A percentile compares a stretch with the other conserved stretches of the same genome.
Evolutionary conservation across 2,888 invertebrate genomes (phyloP).

Genomic region (Stictocephala bisonia): DNA sequence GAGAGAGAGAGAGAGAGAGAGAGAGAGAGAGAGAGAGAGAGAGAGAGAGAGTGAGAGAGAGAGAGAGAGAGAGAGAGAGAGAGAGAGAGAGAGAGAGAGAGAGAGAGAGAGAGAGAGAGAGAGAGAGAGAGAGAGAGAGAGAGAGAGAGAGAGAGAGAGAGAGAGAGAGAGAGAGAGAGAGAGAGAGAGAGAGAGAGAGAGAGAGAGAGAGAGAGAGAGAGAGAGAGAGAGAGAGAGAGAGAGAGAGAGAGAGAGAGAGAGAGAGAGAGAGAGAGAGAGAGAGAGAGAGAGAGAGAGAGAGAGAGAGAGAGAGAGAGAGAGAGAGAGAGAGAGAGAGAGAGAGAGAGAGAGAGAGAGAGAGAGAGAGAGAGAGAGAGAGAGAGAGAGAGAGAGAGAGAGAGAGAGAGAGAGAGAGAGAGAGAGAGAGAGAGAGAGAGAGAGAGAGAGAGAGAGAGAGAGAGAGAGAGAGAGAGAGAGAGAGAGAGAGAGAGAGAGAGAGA

Average conservation of each 20-base stretch:
- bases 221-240: background rate
- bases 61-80: background rate
- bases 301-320: background rate
- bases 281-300: too few relatives aligned
- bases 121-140: background rate
- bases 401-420: background rate
- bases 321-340: too few relatives aligned
- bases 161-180: background rate
- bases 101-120: background rate
- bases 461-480: background rate
- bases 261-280: background rate
- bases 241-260: background rate
- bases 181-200: background rate
- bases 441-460: background rate
- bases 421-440: background rate
- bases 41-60: background rate
- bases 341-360: slow-evolving; percentile 7
- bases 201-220: background rate
- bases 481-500: slow-evolving; percentile 11
- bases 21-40: too few relatives aligned
- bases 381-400: slow-evolving; percentile 16
- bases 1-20: too few relatives aligned
- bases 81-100: background rate
- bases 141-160: background rate
- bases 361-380: slow-evolving; percentile 3